A percentile compares a stretch with the other conserved stretches of the same genome.
phyloP scores from a whole-genome alignment of 2,113 vertebrate species.

The Bagarius yarrelli region DNA sequence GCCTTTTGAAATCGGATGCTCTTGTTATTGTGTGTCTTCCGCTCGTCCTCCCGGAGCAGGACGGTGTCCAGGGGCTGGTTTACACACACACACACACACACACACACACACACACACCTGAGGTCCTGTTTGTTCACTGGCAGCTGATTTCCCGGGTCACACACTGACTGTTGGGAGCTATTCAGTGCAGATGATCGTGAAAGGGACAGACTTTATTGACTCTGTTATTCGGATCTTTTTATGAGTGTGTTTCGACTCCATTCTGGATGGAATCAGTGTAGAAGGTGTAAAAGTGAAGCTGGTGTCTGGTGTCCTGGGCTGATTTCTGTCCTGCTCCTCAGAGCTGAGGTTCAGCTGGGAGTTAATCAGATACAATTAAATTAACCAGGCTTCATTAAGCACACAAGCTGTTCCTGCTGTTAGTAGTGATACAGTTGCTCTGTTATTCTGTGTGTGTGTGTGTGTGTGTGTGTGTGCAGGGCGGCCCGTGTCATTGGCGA shows the following conservation, averaged over 20 bases:
- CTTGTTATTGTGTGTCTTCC: constrained; percentile 24
- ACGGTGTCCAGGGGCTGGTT: background rate
- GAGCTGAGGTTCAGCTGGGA: constrained; percentile 21
- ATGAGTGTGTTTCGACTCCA: too few relatives aligned
- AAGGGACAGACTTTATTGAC: too few relatives aligned
- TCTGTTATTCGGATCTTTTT: too few relatives aligned
- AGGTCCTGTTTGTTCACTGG: background rate
- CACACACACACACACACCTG: background rate
- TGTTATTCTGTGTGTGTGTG: background rate
- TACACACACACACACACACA: background rate
- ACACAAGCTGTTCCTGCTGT: background rate
- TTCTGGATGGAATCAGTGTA: background rate
- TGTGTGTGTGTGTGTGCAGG: background rate
- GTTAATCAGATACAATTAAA: background rate
- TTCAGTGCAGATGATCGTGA: too few relatives aligned
- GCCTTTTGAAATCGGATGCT: constrained; percentile 43
- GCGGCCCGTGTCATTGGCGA: too few relatives aligned
- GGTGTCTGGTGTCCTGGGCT: background rate
- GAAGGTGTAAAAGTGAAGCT: background rate
- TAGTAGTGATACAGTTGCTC: background rate
- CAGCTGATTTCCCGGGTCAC: background rate
- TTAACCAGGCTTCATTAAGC: background rate
- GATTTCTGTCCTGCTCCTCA: background rate
- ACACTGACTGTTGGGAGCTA: too few relatives aligned
- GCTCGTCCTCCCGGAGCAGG: constrained; percentile 21